phyloP scores from a whole-genome alignment of 2,888 invertebrate genomes.

The Luffia ferchaultella region DNA sequence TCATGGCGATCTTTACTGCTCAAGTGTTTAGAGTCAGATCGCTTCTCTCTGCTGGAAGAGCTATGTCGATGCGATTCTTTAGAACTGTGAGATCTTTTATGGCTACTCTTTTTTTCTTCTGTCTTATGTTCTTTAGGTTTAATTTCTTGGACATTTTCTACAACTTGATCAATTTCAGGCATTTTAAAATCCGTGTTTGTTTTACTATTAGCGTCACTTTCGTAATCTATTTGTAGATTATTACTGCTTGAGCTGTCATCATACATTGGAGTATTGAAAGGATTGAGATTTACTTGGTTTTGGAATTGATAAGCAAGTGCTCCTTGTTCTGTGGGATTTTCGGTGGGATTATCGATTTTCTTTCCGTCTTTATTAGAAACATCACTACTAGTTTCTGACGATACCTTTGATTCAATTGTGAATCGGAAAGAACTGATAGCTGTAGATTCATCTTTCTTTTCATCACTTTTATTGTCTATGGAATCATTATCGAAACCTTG shows the following conservation, averaged over 20 bases:
- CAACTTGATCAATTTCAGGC: conserved; percentile 35
- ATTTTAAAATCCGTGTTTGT: conserved; percentile 36
- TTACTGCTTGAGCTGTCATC: conserved; percentile 58
- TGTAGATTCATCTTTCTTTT: conserved; percentile 26
- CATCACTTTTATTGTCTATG: conserved; percentile 27
- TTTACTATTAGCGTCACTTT: conserved; percentile 57
- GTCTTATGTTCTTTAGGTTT: conserved; percentile 36
- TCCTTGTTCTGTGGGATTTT: conserved; percentile 21
- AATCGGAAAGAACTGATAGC: conserved; percentile 43
- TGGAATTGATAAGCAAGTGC: conserved; percentile 42
- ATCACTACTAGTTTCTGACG: conserved; percentile 32
- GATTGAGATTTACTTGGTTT: conserved; percentile 46
- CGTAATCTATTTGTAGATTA: conserved; percentile 51
- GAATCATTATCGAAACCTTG: conserved; percentile 52
- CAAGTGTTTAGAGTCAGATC: conserved; percentile 44
- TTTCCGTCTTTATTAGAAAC: conserved; percentile 27
- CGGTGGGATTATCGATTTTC: conserved; percentile 22
- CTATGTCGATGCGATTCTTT: conserved; percentile 43
- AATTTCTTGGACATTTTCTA: conserved; percentile 23
- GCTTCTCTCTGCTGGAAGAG: conserved; percentile 42
- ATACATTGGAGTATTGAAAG: conserved; percentile 42
- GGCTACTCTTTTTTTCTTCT: conserved; percentile 38
- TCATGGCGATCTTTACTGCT: conserved; percentile 39
- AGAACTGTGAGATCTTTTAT: conserved; percentile 46
- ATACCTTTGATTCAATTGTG: conserved; percentile 39